Evolutionary conservation across 2,113 vertebrate genomes (phyloP).

Genomic region (Donacobius atricapilla): DNA sequence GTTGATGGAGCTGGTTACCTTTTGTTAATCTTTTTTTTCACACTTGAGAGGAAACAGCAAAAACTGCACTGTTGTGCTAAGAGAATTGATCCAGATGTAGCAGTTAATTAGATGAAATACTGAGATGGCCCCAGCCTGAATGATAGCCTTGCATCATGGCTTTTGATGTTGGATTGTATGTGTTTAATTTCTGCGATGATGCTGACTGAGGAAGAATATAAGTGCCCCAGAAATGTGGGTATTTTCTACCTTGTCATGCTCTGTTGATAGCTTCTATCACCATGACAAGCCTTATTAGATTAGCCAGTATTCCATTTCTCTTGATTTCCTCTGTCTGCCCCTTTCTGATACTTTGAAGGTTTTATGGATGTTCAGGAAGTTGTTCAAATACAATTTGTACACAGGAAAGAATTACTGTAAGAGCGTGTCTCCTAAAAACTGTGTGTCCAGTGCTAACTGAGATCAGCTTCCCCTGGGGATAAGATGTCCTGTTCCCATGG

Average conservation of each 20-base stretch:
- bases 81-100: constrained; percentile 42
- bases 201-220: not conserved
- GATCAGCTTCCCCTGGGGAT: not conserved
- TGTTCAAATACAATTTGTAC: not conserved
- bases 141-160: not conserved
- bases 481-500: not conserved
- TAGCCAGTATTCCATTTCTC: constrained; percentile 22
- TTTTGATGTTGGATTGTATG: not conserved
- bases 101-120: constrained; percentile 28
- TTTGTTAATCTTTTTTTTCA: constrained; percentile 37
- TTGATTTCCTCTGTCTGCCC: constrained; percentile 20
- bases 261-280: constrained; percentile 11
- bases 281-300: constrained; percentile 44
- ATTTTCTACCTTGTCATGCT: constrained; percentile 46
- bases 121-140: not conserved
- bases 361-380: not conserved
- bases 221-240: not conserved
- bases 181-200: not conserved
- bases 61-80: not conserved
- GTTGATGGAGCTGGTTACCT: constrained; percentile 7
- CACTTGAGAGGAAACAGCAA: constrained; percentile 20
- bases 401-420: not conserved
- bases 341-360: constrained; percentile 22
- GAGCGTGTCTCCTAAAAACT: not conserved
- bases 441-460: not conserved